A percentile compares a stretch with the other conserved stretches of the same genome.
Evolutionary conservation across 2,113 vertebrate species (phyloP).

Genomic region (Chroicocephalus ridibundus): DNA sequence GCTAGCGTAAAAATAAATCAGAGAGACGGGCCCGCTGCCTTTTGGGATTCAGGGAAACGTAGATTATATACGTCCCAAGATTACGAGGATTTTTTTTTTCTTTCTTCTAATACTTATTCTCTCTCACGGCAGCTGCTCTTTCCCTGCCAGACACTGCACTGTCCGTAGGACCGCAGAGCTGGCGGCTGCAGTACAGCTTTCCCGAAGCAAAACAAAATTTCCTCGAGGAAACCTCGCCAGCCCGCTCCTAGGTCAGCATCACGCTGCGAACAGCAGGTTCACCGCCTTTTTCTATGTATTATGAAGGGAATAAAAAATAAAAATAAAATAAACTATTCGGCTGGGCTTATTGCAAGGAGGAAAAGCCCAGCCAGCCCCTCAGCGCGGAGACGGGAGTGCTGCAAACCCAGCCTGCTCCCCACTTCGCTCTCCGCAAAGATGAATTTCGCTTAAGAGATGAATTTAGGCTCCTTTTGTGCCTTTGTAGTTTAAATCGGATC

Average conservation of each 20-base stretch:
- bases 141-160: background rate
- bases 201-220: background rate
- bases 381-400: background rate
- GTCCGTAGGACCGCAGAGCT: background rate
- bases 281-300: background rate
- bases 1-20: conserved; percentile 58
- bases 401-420: background rate
- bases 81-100: conserved; percentile 28
- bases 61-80: conserved; percentile 55
- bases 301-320: background rate
- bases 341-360: background rate
- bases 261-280: background rate
- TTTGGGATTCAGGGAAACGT: conserved; percentile 41
- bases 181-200: background rate
- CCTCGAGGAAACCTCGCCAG: background rate
- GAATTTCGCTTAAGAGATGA: background rate
- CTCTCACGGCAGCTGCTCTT: conserved; percentile 9
- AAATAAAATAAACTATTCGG: background rate
- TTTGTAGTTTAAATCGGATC: background rate
- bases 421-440: background rate
- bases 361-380: background rate
- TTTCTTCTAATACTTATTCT: background rate
- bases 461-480: background rate
- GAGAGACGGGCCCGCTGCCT: conserved; percentile 34
- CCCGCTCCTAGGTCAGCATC: background rate